Conservation (phyloP, 2,888 invertebrate genomes). For the Germaria angustata region DNA sequence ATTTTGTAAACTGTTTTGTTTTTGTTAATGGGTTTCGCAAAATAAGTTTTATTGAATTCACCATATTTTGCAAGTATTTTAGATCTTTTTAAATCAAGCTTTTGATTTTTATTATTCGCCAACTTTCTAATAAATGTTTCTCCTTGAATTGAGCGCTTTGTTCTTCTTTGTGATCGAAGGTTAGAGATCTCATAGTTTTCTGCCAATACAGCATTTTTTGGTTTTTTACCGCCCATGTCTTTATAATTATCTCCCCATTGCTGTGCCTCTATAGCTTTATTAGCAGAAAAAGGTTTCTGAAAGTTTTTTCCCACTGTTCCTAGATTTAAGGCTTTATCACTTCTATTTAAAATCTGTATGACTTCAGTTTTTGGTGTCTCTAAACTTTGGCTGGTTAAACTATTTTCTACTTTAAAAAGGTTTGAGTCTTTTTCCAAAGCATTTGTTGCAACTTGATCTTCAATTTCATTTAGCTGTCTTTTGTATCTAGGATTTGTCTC, state of each 20-base stretch:
- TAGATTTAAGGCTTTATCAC: too few species aligned
- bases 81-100: background rate
- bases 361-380: too few species aligned
- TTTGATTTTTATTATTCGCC: background rate
- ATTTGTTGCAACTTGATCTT: too few species aligned
- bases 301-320: background rate
- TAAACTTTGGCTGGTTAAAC: too few species aligned
- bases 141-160: background rate
- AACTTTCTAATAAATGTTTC: background rate
- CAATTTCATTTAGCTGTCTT: too few species aligned
- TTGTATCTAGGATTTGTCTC: too few species aligned
- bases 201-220: background rate
- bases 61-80: background rate
- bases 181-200: background rate
- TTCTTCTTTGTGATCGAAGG: background rate
- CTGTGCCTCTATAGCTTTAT: background rate
- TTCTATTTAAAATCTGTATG: too few species aligned
- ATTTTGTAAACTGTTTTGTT: background rate
- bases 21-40: background rate
- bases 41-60: background rate
- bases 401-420: too few species aligned
- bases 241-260: background rate
- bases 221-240: too few species aligned
- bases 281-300: background rate
- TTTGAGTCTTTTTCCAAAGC: too few species aligned